Evolutionary conservation across 1,140 invertebrate species (phyloP).

Genomic region (Reticulitermes speratus): DNA sequence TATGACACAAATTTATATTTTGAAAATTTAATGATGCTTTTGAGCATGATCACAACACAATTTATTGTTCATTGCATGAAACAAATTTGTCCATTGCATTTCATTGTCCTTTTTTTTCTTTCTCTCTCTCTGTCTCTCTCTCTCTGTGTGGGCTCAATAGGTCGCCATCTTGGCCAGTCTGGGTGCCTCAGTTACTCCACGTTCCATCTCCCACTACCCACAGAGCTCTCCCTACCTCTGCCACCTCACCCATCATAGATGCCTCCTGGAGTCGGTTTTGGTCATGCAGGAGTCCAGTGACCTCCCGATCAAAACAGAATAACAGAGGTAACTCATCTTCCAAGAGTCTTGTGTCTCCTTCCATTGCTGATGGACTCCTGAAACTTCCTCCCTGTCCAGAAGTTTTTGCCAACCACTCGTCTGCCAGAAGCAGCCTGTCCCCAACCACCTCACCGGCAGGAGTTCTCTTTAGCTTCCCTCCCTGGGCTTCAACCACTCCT

Average conservation of each 20-base stretch:
- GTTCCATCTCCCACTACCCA: conserved; percentile 32
- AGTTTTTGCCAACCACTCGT: conserved; percentile 39
- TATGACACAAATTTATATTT: background rate
- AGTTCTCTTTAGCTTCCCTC: conserved; percentile 43
- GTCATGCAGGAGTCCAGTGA: background rate
- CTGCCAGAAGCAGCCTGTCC: conserved; percentile 7
- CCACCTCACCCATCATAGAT: conserved; percentile 14
- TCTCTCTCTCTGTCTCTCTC: conserved; percentile 34
- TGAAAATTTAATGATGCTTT: background rate
- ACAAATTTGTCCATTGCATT: background rate
- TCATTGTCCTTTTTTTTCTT: conserved; percentile 7
- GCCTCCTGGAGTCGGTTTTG: conserved; percentile 5
- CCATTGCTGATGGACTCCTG: conserved; percentile 13
- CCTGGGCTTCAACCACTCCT: conserved; percentile 41
- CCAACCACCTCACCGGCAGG: conserved; percentile 12
- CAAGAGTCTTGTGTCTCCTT: conserved; percentile 27
- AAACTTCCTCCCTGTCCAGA: conserved; percentile 24
- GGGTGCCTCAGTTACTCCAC: conserved; percentile 41
- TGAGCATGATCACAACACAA: conserved; percentile 7
- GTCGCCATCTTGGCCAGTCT: conserved; percentile 59
- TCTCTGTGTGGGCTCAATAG: conserved; percentile 49
- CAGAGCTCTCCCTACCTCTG: conserved; percentile 16
- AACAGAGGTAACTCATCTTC: conserved; percentile 22
- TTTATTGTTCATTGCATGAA: conserved; percentile 32
- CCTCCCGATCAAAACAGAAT: background rate